Percentiles rank a stretch among this genome's conserved stretches.
These are phyloP conservation scores for Picathartes gymnocephalus DNA, from an alignment of 2,113 vertebrate genomes.

Conservation along the genomic window DNA sequence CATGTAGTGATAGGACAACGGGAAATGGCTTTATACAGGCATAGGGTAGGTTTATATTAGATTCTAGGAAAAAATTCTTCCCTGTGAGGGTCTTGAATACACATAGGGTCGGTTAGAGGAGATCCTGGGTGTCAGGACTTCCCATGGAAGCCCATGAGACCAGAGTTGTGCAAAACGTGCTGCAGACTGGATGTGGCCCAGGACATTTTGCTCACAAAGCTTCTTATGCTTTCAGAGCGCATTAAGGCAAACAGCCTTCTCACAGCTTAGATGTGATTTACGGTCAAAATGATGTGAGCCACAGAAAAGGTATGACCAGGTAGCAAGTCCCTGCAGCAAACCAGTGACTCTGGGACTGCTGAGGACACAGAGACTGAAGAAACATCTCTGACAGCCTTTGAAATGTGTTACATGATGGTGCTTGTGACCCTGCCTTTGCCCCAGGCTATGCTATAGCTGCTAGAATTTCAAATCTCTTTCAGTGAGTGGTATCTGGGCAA, in stretches of 20 bases:
- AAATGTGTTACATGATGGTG: constrained; percentile 49
- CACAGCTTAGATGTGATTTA: background rate
- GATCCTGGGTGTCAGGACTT: background rate
- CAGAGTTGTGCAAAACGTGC: background rate
- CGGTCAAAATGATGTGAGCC: background rate
- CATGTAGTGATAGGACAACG: background rate
- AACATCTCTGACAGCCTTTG: constrained; percentile 55
- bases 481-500: background rate
- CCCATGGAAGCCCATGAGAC: background rate
- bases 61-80: background rate
- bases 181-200: background rate
- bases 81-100: background rate
- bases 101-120: rapidly evolving
- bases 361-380: constrained; percentile 25
- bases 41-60: background rate
- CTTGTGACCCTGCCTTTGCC: constrained; percentile 52
- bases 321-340: constrained; percentile 51
- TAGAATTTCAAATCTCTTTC: constrained; percentile 47
- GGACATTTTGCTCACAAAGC: constrained; percentile 9
- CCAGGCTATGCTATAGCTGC: constrained; percentile 31
- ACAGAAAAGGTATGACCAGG: constrained; percentile 33
- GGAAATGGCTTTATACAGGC: background rate
- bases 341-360: background rate
- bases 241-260: constrained; percentile 2
- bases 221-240: background rate